Evolutionary conservation across 2,888 invertebrate species (phyloP).

Genomic region (Chironomus tentans): DNA sequence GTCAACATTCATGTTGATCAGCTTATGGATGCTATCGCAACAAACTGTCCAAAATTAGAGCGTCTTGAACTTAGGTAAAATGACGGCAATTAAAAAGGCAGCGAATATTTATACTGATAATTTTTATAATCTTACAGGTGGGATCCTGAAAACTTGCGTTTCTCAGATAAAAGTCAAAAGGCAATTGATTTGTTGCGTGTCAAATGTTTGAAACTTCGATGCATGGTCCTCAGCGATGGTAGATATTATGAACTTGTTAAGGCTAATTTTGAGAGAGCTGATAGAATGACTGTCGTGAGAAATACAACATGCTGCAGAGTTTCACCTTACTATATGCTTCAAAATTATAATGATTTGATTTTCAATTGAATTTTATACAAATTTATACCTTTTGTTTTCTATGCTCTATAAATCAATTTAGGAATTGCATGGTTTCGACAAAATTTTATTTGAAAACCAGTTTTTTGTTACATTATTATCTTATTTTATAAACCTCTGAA

Average conservation of each 20-base stretch:
- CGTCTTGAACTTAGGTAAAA: constrained; percentile 79
- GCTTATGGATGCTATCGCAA: constrained; percentile 94
- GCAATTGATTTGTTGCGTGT: constrained; percentile 96
- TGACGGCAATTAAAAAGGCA: too few species aligned
- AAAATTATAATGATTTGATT: constrained; percentile 88
- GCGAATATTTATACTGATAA: not conserved
- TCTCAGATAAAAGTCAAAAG: constrained; percentile 99
- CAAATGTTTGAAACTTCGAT: constrained; percentile 84
- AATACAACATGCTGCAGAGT: constrained; percentile 94
- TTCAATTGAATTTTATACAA: constrained; percentile 64
- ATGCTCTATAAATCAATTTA: too few species aligned
- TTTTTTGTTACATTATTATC: too few species aligned
- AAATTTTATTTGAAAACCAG: too few species aligned
- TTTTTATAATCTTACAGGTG: constrained; percentile 46
- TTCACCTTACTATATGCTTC: constrained; percentile 84
- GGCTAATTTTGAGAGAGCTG: constrained; percentile 98
- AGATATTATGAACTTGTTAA: constrained; percentile 97
- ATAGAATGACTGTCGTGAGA: constrained; percentile 90
- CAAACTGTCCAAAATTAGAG: constrained; percentile 79
- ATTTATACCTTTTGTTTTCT: not conserved
- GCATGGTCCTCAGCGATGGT: constrained; percentile 78
- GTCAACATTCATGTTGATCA: constrained; percentile 97
- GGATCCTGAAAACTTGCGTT: constrained; percentile 97
- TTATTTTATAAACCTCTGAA: too few species aligned
- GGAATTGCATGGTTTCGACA: too few species aligned